Percentiles rank a stretch among this genome's conserved stretches.
Evolutionary conservation across 2,113 vertebrate genomes (phyloP).

Genomic region (Etheostoma cragini): DNA sequence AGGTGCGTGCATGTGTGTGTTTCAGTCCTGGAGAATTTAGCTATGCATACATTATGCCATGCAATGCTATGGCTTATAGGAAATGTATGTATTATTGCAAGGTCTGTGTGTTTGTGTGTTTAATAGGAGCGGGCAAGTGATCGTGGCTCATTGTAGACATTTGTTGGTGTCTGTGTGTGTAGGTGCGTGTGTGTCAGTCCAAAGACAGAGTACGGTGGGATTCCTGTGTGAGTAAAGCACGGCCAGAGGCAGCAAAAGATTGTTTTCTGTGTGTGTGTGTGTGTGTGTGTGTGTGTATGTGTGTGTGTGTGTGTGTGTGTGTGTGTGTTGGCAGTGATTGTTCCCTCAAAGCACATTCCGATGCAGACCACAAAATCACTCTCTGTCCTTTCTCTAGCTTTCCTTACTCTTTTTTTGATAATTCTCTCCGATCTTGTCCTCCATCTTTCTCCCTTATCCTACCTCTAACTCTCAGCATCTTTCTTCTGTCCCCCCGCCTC

Average conservation of each 20-base stretch:
- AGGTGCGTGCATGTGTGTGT: not conserved
- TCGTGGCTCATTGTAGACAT: too few species aligned
- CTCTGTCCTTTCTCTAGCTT: slow-evolving; percentile 52
- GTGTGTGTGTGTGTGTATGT: slow-evolving; percentile 20
- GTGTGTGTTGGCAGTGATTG: slow-evolving; percentile 48
- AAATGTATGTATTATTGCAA: slow-evolving; percentile 14
- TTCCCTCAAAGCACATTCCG: slow-evolving; percentile 72
- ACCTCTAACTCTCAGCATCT: slow-evolving; percentile 19
- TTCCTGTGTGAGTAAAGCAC: slow-evolving; percentile 43
- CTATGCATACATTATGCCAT: not conserved
- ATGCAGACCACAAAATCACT: slow-evolving; percentile 69
- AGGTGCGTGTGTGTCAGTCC: not conserved
- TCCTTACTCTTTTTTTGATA: slow-evolving; percentile 36
- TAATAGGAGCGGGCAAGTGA: too few species aligned
- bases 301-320: slow-evolving; percentile 17
- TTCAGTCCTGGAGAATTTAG: not conserved
- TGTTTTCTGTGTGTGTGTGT: slow-evolving; percentile 29
- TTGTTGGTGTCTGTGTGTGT: not conserved
- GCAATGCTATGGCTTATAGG: not conserved
- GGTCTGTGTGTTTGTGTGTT: slow-evolving; percentile 27
- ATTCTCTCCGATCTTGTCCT: slow-evolving; percentile 43
- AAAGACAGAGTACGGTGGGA: not conserved
- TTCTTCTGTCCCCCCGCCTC: not conserved
- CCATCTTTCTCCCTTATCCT: slow-evolving; percentile 19
- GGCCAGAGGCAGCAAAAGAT: slow-evolving; percentile 25